phyloP scores from a whole-genome alignment of 2,888 invertebrate genomes.

The Busseola fusca region DNA sequence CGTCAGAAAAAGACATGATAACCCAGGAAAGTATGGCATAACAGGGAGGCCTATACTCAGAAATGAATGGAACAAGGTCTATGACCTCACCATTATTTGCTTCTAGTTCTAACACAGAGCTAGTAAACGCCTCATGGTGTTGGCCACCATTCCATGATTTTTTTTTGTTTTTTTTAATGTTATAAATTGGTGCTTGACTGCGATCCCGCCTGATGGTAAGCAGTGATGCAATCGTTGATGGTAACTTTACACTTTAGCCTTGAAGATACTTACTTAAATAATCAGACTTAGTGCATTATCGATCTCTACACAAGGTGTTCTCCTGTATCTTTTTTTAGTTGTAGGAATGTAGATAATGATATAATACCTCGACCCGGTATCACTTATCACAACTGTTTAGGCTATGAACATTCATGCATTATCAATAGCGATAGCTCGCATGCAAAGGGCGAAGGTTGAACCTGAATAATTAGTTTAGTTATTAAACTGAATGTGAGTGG shows the following conservation, averaged over 20 bases:
- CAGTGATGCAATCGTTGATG: no score
- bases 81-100: neutral
- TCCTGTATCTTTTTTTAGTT: neutral
- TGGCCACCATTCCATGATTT: neutral
- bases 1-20: neutral
- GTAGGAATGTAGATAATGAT: constrained; percentile 1
- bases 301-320: neutral
- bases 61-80: neutral
- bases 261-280: no score
- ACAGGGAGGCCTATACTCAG: neutral
- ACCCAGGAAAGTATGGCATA: neutral
- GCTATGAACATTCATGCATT: constrained; percentile 5
- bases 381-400: constrained; percentile 33
- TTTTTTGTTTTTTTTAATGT: no score
- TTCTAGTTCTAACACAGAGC: neutral
- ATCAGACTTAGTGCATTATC: no score
- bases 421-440: constrained; percentile 10
- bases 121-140: neutral
- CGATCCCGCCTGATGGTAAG: no score
- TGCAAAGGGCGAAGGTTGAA: constrained; percentile 26
- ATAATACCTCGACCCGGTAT: constrained; percentile 21
- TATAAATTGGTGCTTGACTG: no score
- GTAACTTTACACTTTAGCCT: no score
- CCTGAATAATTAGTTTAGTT: constrained; percentile 7
- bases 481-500: neutral